A percentile compares a stretch with the other conserved stretches of the same genome.
These are phyloP conservation scores for Caenorhabditis sp. DNA, from an alignment of 2,888 invertebrate species.

Conservation along the genomic window DNA sequence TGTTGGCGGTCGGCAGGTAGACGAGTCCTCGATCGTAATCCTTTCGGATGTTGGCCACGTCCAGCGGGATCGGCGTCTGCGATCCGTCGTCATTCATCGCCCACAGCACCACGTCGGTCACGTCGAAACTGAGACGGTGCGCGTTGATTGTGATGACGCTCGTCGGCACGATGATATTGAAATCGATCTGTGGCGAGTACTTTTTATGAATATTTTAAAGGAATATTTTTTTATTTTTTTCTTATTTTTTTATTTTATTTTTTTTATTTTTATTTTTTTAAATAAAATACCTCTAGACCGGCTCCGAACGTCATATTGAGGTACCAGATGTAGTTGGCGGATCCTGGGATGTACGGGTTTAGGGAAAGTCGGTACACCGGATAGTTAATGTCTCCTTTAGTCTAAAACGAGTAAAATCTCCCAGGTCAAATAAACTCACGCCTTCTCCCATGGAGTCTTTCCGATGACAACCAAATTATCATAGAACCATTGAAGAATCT, in stretches of 20 bases:
- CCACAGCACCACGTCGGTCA: neutral
- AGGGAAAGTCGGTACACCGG: slow-evolving; percentile 29
- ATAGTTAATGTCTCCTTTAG: slow-evolving; percentile 19
- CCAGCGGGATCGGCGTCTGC: slow-evolving; percentile 3
- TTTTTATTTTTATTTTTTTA: too few species aligned
- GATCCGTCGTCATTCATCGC: neutral
- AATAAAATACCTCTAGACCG: neutral
- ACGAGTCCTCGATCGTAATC: slow-evolving; percentile 47
- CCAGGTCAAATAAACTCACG: slow-evolving; percentile 6
- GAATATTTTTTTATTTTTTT: too few species aligned
- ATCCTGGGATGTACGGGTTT: slow-evolving; percentile 51
- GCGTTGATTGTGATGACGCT: slow-evolving; percentile 37
- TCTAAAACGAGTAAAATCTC: slow-evolving; percentile 7
- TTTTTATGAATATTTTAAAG: too few species aligned
- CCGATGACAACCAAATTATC: slow-evolving; percentile 58
- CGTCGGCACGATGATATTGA: slow-evolving; percentile 15
- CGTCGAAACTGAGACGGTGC: slow-evolving; percentile 43
- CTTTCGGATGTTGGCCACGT: slow-evolving; percentile 6
- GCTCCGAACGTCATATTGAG: slow-evolving; percentile 58
- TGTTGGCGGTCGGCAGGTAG: slow-evolving; percentile 16
- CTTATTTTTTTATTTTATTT: too few species aligned
- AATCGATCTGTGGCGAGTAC: too few species aligned
- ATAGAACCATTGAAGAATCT: slow-evolving; percentile 52
- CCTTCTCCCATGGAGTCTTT: slow-evolving; percentile 57
- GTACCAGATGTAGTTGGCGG: slow-evolving; percentile 13